Percentiles rank a stretch among this genome's conserved stretches.
phyloP scores from a whole-genome alignment of 1,140 invertebrate genomes.

The Ctenoplectra terminalis region DNA sequence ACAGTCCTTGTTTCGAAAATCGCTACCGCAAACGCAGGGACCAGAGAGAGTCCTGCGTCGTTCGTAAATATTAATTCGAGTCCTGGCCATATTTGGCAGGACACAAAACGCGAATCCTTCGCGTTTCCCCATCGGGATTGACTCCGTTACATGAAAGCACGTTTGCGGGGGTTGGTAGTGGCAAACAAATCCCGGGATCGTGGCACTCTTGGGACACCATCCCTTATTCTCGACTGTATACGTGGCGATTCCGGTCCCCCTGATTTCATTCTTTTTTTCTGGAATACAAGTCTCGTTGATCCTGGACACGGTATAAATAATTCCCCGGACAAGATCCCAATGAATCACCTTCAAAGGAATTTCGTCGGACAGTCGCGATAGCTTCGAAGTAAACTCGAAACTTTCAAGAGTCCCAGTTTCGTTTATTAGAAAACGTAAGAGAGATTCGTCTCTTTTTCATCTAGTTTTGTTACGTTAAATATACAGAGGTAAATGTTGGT shows the following conservation, averaged over 20 bases:
- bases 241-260: conserved; percentile 17
- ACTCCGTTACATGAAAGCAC: conserved; percentile 58
- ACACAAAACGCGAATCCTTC: conserved; percentile 36
- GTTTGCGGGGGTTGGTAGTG: conserved; percentile 44
- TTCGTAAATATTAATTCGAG: conserved; percentile 64
- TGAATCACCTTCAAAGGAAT: conserved; percentile 15
- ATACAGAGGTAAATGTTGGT: background rate
- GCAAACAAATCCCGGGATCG: conserved; percentile 64
- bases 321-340: conserved; percentile 16
- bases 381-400: background rate
- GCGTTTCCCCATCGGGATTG: conserved; percentile 42
- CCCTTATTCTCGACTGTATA: conserved; percentile 44
- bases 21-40: background rate
- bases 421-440: background rate
- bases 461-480: background rate
- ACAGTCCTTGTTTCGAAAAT: conserved; percentile 21
- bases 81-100: conserved; percentile 37
- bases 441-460: background rate
- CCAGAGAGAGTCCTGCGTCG: conserved; percentile 1
- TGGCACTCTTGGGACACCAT: conserved; percentile 57
- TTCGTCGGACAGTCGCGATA: background rate
- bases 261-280: conserved; percentile 8
- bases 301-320: conserved; percentile 37
- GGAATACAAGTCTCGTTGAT: conserved; percentile 25
- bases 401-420: background rate